Evolutionary conservation across 2,113 vertebrate species (phyloP), one percentile per base, ranked within the genome.

Genomic region (Percopsis transmontana): DNA sequence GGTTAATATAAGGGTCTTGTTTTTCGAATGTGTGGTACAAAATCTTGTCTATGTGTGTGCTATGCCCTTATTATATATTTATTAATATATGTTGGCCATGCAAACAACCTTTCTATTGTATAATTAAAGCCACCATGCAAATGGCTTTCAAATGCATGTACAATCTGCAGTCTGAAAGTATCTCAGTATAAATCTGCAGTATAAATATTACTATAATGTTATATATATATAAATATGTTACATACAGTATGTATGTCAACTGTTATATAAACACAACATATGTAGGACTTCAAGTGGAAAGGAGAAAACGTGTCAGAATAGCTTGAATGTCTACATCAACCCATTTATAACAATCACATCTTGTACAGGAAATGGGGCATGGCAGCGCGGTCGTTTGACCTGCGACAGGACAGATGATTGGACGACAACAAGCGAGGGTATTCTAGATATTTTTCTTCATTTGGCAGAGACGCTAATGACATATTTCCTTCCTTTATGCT

Each of bases 401-500:
- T 73, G 48, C 66, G 21, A 55, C 51, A 44, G 50, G 64, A 58
- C 18, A 14, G 21, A 73, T 5, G 18, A 15, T 2, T 23, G 39
- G 39, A 14, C 1, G 10, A 44, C 16, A 0, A 41, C 62, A 58
- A 64, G 55, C 70, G 60, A 57, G 40, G 11, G 15, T 20, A 52
- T 60, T 80, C 41, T 23, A 19, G 27, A 70, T 64, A 58, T 67
- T 52, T 58, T 51, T 50, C 56, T 69, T 74, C 58, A 44, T 81
- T 84, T 78, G 62, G 48, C 54, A 58, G 67, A 73, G 60, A 79
- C 54, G 57, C 52, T 77, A 58, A 84, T 78, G 77, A 78, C 77
- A 85, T 73, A 79, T 76, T 73, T 72, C 54, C 68, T 85, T 68
- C 71, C 38, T 88, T 82, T 78, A 81, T 85, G 5, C 58, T 76